These are phyloP conservation scores for Rallus crepitans DNA, from an alignment of 2,797 vertebrate genomes.

Conservation along the genomic window DNA sequence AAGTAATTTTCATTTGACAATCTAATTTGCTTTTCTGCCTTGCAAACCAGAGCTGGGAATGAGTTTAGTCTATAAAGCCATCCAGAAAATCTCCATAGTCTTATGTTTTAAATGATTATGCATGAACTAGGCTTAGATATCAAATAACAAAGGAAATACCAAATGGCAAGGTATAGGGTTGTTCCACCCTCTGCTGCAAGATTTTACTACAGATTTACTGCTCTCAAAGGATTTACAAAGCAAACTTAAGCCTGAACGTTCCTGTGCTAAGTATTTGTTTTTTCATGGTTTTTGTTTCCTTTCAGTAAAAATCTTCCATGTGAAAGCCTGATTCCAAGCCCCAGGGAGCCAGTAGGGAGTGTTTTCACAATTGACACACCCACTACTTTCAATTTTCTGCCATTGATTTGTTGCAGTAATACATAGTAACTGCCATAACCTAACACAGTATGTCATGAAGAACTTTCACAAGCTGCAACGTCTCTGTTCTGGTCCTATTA, in stretches of 20 bases:
- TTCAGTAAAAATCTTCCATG: constrained; percentile 18
- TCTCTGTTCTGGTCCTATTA: constrained; percentile 52
- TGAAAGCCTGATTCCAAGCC: neutral
- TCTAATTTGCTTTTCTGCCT: constrained; percentile 49
- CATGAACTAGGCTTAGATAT: constrained; percentile 12
- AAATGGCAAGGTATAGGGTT: constrained; percentile 20
- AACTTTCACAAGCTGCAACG: constrained; percentile 27
- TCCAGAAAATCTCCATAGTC: neutral
- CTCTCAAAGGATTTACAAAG: constrained; percentile 17
- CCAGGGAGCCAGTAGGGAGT: neutral
- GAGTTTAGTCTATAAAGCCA: constrained; percentile 23
- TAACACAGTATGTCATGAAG: neutral
- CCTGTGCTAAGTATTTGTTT: neutral
- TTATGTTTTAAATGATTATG: constrained; percentile 50
- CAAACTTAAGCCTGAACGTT: constrained; percentile 33
- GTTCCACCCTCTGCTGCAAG: neutral
- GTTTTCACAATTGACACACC: neutral
- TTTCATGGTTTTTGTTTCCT: neutral
- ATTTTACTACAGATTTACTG: constrained; percentile 37
- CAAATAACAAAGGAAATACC: constrained; percentile 47
- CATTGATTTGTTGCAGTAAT: neutral
- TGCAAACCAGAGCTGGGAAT: constrained; percentile 7
- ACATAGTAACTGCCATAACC: neutral
- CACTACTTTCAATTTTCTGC: neutral
- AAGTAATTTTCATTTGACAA: constrained; percentile 27